A percentile compares a stretch with the other conserved stretches of the same genome.
Conservation (phyloP, 2,113 vertebrate species). For the Tor tambroides region DNA sequence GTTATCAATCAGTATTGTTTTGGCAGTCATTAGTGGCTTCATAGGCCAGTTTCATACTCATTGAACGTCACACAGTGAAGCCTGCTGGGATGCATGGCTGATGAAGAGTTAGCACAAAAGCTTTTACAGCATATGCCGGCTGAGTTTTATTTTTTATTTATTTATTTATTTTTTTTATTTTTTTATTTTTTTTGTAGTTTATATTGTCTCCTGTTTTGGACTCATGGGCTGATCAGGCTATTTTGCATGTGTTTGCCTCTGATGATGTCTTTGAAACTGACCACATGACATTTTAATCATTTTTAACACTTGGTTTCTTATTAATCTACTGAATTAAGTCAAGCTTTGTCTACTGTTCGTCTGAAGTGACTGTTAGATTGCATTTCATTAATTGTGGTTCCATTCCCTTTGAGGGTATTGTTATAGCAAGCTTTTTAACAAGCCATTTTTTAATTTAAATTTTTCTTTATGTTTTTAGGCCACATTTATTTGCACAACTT, state of each 20-base stretch:
- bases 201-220: not conserved
- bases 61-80: slow-evolving; percentile 39
- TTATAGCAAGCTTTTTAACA: not conserved
- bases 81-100: slow-evolving; percentile 14
- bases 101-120: slow-evolving; percentile 4
- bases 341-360: not conserved
- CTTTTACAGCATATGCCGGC: not conserved
- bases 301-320: not conserved
- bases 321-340: not conserved
- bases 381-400: not conserved
- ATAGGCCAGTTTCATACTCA: not conserved
- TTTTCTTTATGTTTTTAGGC: not conserved
- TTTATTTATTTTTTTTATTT: too few relatives aligned
- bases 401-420: not conserved
- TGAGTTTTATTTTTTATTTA: too few relatives aligned
- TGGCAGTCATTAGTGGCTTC: slow-evolving; percentile 42
- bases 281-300: not conserved
- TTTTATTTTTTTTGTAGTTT: too few relatives aligned
- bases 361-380: not conserved
- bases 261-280: not conserved
- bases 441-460: not conserved
- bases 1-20: slow-evolving; percentile 47
- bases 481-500: slow-evolving; percentile 2
- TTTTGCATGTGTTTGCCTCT: not conserved
- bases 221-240: not conserved